Percentiles rank a stretch among this genome's conserved stretches.
phyloP scores from a whole-genome alignment of 92 coral and sea anemone species.

The Palythoa caribaeorum region DNA sequence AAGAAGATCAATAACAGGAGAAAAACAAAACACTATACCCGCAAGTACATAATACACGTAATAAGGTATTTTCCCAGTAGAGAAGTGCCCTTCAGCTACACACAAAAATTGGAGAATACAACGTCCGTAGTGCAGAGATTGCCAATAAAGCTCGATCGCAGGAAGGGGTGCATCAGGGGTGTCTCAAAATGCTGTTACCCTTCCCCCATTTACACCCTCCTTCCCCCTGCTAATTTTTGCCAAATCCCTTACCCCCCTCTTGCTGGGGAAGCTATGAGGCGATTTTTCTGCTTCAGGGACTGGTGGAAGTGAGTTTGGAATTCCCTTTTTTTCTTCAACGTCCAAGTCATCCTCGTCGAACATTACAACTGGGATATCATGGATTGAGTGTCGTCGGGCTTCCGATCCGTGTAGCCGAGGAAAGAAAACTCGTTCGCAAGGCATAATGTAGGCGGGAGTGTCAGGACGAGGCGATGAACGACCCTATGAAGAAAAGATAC shows the following conservation, averaged over 20 bases:
- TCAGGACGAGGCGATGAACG: constrained; percentile 23
- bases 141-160: too few relatives aligned
- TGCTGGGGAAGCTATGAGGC: neutral
- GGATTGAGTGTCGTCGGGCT: constrained; percentile 7
- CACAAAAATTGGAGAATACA: too few relatives aligned
- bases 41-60: too few relatives aligned
- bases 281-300: constrained; percentile 6
- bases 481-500: neutral
- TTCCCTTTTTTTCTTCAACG: neutral
- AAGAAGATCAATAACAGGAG: too few relatives aligned
- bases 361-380: neutral
- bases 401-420: constrained; percentile 13
- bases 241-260: constrained; percentile 1
- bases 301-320: neutral
- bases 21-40: neutral
- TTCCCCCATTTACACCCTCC: too few relatives aligned
- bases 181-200: too few relatives aligned
- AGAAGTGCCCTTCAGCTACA: too few relatives aligned
- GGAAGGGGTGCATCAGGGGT: too few relatives aligned
- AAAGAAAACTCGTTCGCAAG: constrained; percentile 18
- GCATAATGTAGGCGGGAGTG: constrained; percentile 34
- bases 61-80: too few relatives aligned
- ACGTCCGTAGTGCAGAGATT: too few relatives aligned
- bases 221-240: too few relatives aligned
- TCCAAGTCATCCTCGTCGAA: constrained; percentile 9